Conservation (phyloP, 1,140 invertebrate species). For the Harpegnathos saltator region DNA sequence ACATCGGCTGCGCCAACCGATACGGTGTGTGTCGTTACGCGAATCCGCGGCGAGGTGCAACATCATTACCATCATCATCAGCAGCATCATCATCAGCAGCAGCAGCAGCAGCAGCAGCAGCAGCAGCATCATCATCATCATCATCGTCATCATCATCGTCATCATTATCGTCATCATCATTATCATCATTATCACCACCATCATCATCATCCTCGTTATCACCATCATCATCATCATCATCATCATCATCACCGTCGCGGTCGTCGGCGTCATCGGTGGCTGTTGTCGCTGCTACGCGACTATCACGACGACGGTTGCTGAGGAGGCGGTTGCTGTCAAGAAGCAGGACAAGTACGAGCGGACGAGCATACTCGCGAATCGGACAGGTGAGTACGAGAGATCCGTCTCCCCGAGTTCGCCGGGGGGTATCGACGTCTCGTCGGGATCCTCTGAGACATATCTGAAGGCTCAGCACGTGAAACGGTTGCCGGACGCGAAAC, state of each 20-base stretch:
- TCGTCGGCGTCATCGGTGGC: too few species aligned
- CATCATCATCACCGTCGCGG: too few species aligned
- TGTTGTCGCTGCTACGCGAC: too few species aligned
- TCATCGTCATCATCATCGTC: too few species aligned
- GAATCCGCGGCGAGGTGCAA: slow-evolving; percentile 19
- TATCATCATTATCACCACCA: too few species aligned
- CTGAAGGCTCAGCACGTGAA: background rate
- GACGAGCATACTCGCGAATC: slow-evolving; percentile 14
- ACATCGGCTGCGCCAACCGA: slow-evolving; percentile 17
- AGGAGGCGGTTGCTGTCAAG: slow-evolving; percentile 18
- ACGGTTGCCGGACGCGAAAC: too few species aligned
- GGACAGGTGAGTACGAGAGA: slow-evolving; percentile 45
- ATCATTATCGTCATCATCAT: too few species aligned
- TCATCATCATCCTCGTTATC: too few species aligned
- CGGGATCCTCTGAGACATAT: slow-evolving; percentile 12
- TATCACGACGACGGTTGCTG: background rate
- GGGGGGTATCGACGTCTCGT: slow-evolving; percentile 14
- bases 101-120: too few species aligned
- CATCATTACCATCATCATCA: background rate
- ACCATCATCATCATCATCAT: too few species aligned
- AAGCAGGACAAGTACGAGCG: slow-evolving; percentile 38
- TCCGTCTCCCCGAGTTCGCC: slow-evolving; percentile 29
- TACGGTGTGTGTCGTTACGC: slow-evolving; percentile 27
- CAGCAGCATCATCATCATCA: too few species aligned
- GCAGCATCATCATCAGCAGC: too few species aligned